These are phyloP conservation scores for Phortica magna DNA, from an alignment of 2,888 invertebrate species.

Conservation along the genomic window DNA sequence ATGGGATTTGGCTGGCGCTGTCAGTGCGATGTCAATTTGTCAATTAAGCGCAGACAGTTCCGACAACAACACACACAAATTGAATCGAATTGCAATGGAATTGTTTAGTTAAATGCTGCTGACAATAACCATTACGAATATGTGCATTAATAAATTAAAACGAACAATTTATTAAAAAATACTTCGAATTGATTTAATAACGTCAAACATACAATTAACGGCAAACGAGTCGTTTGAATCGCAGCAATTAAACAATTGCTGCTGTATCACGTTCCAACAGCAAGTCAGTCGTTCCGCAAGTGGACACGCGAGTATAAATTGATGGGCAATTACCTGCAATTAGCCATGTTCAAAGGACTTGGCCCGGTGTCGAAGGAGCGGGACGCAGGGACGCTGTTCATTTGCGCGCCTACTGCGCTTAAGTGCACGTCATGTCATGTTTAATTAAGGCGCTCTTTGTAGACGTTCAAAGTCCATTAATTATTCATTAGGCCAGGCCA, in stretches of 20 bases:
- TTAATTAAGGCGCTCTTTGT: conserved; percentile 55
- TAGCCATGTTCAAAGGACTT: conserved; percentile 48
- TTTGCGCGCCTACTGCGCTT: conserved; percentile 45
- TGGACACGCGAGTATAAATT: conserved; percentile 63
- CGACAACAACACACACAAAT: not conserved
- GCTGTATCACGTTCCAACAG: not conserved
- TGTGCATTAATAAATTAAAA: not conserved
- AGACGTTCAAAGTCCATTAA: conserved; percentile 15
- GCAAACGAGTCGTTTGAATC: not conserved
- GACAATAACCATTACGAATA: not conserved
- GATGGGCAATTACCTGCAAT: conserved; percentile 68
- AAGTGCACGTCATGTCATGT: conserved; percentile 58
- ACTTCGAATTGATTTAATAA: conserved; percentile 4
- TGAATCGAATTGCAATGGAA: not conserved
- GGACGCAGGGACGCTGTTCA: no score
- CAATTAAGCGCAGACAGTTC: not conserved
- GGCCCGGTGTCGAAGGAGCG: no score
- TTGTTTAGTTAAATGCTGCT: not conserved
- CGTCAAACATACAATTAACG: not conserved
- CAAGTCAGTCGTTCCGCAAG: conserved; percentile 32
- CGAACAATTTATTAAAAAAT: not conserved
- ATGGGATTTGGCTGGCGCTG: not conserved
- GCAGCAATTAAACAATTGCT: not conserved
- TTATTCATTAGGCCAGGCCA: conserved; percentile 22
- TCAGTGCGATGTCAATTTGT: not conserved